Conservation (phyloP, 2,113 vertebrate genomes). For the Mustela lutreola region DNA sequence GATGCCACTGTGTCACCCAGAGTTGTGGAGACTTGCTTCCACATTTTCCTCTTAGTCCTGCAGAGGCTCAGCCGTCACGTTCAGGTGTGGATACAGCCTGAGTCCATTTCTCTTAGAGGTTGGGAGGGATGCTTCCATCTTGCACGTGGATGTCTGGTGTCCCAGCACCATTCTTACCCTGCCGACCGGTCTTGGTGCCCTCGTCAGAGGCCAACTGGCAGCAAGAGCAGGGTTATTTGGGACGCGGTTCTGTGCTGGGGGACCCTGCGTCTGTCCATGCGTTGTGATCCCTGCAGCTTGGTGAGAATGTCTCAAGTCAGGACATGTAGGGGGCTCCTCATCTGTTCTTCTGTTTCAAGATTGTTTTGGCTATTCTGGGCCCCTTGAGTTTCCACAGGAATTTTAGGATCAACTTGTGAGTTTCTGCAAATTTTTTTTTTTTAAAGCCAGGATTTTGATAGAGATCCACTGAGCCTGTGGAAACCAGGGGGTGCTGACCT, state of each 20-base stretch:
- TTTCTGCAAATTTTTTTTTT: not conserved
- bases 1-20: not conserved
- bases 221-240: too few relatives aligned
- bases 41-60: not conserved
- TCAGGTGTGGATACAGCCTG: not conserved
- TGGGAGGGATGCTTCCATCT: too few relatives aligned
- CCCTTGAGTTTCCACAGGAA: not conserved
- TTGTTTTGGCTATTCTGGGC: too few relatives aligned
- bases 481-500: not conserved
- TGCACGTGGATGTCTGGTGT: not conserved
- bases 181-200: accelerated
- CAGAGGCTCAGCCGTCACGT: accelerated
- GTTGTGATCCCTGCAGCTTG: too few relatives aligned
- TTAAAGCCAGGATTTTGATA: not conserved
- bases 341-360: not conserved
- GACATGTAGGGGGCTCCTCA: not conserved
- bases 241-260: accelerated
- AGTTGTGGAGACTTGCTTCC: not conserved
- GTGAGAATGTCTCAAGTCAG: not conserved
- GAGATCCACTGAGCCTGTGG: not conserved
- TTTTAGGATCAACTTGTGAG: not conserved
- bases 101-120: too few relatives aligned
- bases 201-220: too few relatives aligned
- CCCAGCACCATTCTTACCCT: not conserved
- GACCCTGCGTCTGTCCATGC: accelerated